Percentiles rank a stretch among this genome's conserved stretches.
phyloP scores from a whole-genome alignment of 1,140 invertebrate species.

The Cherax destructor region DNA sequence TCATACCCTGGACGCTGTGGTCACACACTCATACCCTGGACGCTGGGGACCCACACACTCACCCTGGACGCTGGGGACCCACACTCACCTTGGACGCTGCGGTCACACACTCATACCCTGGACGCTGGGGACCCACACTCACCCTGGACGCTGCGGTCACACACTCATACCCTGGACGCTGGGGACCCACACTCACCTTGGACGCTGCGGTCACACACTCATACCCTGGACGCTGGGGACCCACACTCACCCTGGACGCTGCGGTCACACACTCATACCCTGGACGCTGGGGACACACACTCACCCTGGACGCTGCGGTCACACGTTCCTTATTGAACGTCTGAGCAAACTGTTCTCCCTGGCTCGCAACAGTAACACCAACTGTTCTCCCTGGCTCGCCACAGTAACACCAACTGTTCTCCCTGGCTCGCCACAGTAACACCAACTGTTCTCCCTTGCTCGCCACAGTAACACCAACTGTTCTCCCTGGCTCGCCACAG shows the following conservation, averaged over 20 bases:
- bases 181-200: not conserved
- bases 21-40: too few relatives aligned
- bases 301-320: not conserved
- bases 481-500: constrained; percentile 34
- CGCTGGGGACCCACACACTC: too few relatives aligned
- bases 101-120: not conserved
- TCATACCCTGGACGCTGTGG: not conserved
- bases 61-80: not conserved
- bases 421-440: constrained; percentile 48
- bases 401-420: too few relatives aligned
- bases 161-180: not conserved
- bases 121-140: not conserved
- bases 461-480: too few relatives aligned
- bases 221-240: not conserved
- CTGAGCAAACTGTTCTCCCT: constrained; percentile 22
- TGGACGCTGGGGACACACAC: not conserved
- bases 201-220: not conserved
- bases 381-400: constrained; percentile 23
- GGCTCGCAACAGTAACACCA: constrained; percentile 51
- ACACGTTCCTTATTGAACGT: constrained; percentile 12
- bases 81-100: not conserved
- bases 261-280: too few relatives aligned
- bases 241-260: not conserved
- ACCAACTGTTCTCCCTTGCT: constrained; percentile 21
- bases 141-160: not conserved